Evolutionary conservation across 2,888 invertebrate genomes (phyloP), one percentile per base, ranked within the genome.

Genomic region (Diarsia rubi): DNA sequence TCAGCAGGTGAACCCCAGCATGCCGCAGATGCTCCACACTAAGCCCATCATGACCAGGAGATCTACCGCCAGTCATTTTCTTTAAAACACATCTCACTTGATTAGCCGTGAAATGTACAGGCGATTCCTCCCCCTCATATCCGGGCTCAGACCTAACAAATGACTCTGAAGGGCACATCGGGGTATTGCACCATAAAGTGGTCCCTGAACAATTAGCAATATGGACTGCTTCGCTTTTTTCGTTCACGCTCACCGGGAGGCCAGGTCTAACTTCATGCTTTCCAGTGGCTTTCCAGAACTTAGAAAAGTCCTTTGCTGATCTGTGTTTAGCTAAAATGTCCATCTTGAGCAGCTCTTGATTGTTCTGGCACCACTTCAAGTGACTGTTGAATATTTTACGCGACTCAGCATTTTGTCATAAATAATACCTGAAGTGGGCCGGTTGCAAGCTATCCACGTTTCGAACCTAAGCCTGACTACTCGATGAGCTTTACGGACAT

Each of bases 161-260:
- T 3, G 52, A 54, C 63, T 5, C 63, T 69, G 69, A 59, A 59
- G 62, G 42, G 24, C 24, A 47, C 37, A 62, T 16, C 49, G 49
- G 49, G 66, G 49, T n/a, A 66, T 44, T 57, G 44, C 44, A 68
- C 57, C 5, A 27, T 59, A 44, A 68, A 68, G 21, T 59, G 68
- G 0, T 68, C 68, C 12, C 21, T 21, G 5, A 68, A 68, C 45
- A 68, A 31, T 68, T 68, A 1, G 57, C 57, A 16, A 68, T 31
- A 21, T 45, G 68, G 8, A 57, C 57, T 21, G 57, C 27, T 68
- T 68, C 68, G n/a, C 44, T 44, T 27, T 19, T 44, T 4, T 54
- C 44, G 27, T 68, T 12, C 4, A 44, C 54, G 24, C 67, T 68
- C 24, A 44, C 54, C 2, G 54, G 54, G 11, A 67, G 42, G 24